Evolutionary conservation across 2,797 vertebrate species (phyloP), one percentile per base, ranked within the genome.

Genomic region (Monodelphis domestica): DNA sequence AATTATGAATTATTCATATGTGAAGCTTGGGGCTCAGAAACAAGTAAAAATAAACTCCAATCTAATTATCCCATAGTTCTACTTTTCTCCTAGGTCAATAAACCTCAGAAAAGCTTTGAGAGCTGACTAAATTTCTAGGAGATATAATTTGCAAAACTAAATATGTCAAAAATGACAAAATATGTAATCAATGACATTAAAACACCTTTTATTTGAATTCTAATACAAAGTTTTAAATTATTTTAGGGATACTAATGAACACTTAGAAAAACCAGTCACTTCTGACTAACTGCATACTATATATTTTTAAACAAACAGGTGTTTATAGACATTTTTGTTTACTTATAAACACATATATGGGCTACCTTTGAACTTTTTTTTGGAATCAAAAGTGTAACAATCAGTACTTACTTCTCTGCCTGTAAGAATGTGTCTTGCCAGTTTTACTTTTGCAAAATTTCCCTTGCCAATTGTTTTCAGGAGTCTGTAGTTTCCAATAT

Each of bases 401-500:
- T 57, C 56, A 2, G 14, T 54, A 92, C 98, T 99, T 98, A 99
- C 99, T 99, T 99, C 99, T 99, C 98, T 99, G 98, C 99, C 99
- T 21, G 99, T 99, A 94, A 99, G 98, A 95, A 99, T 99, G 98
- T 99, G 99, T 91, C 99, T 99, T 12, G 99, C 99, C 98, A 99
- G 98, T 94, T 99, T 99, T 95, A 99, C 99, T 98, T 99, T 99
- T 96, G 99, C 99, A 33, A 99, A 99, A 98, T 99, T 99, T 95
- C 99, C 99, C 98, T 99, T 99, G 98, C 99, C 99, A 91, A 99
- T 99, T 0, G 99, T 99, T 98, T 99, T 99, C 92, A 99, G 99
- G 89, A 99, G 99, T 95, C 99, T 98, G 98, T 99, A 99, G 98
- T 99, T 99, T 91, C 99, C 99, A 91, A 99, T 99, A 97, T 99